Conservation (phyloP, 2,797 vertebrate species). For the Emydoidea blandingii region DNA sequence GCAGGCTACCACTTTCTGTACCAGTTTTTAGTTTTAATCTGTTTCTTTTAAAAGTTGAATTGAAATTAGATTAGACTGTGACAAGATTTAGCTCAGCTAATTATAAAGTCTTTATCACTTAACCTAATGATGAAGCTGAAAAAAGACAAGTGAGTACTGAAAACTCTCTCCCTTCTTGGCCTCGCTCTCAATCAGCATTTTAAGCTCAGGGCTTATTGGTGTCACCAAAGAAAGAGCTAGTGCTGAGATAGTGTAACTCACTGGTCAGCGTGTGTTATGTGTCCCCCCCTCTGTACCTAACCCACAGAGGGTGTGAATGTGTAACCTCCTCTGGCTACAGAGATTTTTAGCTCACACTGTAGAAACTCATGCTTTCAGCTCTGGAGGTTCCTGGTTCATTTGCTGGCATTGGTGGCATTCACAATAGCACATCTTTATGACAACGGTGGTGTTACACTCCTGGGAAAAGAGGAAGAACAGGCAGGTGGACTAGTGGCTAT, state of each 20-base stretch:
- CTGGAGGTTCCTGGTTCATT: neutral
- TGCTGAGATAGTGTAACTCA: neutral
- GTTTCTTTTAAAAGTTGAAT: neutral
- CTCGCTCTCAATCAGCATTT: neutral
- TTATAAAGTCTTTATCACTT: neutral
- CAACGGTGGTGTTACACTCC: neutral
- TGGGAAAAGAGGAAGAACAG: neutral
- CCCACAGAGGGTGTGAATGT: neutral
- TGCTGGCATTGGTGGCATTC: neutral
- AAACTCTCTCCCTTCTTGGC: neutral
- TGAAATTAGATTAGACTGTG: neutral
- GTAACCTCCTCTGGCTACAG: neutral
- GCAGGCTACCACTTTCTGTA: neutral
- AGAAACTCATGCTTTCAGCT: accelerated
- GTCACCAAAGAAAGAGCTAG: neutral
- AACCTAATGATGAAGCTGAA: neutral
- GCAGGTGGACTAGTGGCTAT: accelerated
- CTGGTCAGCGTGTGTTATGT: neutral
- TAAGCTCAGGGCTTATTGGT: neutral
- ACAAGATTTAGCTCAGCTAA: neutral
- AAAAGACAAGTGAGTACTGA: neutral
- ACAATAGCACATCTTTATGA: neutral
- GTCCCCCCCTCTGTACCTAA: neutral
- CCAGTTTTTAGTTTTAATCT: neutral
- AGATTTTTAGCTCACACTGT: neutral